phyloP scores from a whole-genome alignment of 2,888 invertebrate genomes.

The Idaea straminata region DNA sequence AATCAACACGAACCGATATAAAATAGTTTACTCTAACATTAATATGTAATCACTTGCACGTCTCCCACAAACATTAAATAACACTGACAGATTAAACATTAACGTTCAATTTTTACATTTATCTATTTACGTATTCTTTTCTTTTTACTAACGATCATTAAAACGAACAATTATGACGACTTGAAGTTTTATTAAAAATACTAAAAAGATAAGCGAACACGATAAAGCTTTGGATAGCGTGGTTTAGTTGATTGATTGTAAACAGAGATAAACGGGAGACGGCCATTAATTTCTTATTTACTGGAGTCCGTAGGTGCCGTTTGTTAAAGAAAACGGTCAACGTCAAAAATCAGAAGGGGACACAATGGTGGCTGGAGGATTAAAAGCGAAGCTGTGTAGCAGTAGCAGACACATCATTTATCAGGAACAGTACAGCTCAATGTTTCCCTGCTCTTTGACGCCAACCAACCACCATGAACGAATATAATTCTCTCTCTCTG shows the following conservation, averaged over 20 bases:
- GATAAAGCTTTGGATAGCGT: conserved; percentile 51
- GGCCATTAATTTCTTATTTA: conserved; percentile 71
- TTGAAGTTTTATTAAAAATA: conserved; percentile 24
- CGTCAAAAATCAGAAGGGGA: conserved; percentile 69
- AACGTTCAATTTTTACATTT: conserved; percentile 39
- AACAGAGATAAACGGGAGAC: conserved; percentile 57
- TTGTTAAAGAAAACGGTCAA: conserved; percentile 61
- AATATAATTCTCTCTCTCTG: background rate
- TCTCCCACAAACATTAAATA: conserved; percentile 51
- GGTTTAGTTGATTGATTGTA: conserved; percentile 57
- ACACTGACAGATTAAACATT: conserved; percentile 56
- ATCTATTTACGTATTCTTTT: conserved; percentile 41
- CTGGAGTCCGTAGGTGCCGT: conserved; percentile 60
- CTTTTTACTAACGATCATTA: conserved; percentile 39
- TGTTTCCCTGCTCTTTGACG: conserved; percentile 51
- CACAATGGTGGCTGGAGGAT: conserved; percentile 71
- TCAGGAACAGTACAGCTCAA: conserved; percentile 58
- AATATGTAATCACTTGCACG: conserved; percentile 62
- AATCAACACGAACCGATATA: conserved; percentile 68
- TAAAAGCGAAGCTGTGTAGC: conserved; percentile 78
- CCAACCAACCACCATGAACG: conserved; percentile 28
- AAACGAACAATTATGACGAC: conserved; percentile 20
- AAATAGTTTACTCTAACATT: conserved; percentile 69
- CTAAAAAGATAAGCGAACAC: conserved; percentile 33
- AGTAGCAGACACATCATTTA: conserved; percentile 74